Percentiles rank a stretch among this genome's conserved stretches.
phyloP scores from a whole-genome alignment of 2,113 vertebrate genomes.

The Rafetus swinhoei region DNA sequence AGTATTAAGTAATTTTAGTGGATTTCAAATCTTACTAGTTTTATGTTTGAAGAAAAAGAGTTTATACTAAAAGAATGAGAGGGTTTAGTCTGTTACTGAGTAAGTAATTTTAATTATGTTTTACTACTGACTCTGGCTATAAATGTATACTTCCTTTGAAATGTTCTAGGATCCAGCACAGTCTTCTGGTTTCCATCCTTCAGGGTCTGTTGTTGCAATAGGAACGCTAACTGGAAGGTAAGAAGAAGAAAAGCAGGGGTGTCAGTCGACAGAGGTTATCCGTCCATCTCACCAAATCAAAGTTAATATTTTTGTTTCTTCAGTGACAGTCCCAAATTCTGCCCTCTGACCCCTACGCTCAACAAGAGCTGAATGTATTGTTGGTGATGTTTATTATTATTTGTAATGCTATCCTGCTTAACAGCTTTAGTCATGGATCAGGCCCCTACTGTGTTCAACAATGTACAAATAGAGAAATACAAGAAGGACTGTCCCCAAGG shows the following conservation, averaged over 20 bases:
- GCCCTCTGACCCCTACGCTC: neutral
- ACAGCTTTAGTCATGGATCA: neutral
- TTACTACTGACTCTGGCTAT: neutral
- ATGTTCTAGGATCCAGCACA: slow-evolving; percentile 91
- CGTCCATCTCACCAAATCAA: neutral
- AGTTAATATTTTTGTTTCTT: neutral
- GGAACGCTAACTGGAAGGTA: slow-evolving; percentile 96
- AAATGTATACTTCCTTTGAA: slow-evolving; percentile 59
- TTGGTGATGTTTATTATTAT: neutral
- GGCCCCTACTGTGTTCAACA: neutral
- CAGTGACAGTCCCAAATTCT: rapidly evolving
- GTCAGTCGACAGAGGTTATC: rapidly evolving
- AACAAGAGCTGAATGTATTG: neutral
- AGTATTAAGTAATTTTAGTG: neutral
- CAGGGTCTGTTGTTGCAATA: slow-evolving; percentile 92
- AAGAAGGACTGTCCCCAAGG: neutral
- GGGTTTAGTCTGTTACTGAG: rapidly evolving
- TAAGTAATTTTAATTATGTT: neutral
- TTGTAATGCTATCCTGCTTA: neutral
- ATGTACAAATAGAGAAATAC: neutral
- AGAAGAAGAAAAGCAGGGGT: neutral
- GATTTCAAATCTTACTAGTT: neutral
- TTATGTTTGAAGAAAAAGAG: neutral
- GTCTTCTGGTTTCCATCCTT: slow-evolving; percentile 95
- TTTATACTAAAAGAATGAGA: neutral